Conservation (phyloP, 2,888 invertebrate genomes). For the Oscheius sp. region DNA sequence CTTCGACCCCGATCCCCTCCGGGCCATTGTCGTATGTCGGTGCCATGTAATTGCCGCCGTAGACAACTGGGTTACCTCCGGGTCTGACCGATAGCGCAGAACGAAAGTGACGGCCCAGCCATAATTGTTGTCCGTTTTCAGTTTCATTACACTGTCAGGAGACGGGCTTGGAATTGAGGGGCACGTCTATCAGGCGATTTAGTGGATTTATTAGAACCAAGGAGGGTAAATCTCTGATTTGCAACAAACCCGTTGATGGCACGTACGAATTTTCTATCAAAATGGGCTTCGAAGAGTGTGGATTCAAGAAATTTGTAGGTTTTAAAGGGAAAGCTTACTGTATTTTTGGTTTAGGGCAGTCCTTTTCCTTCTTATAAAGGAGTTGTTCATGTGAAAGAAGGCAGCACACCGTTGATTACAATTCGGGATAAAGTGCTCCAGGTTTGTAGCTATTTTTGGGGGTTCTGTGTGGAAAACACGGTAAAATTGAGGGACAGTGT, state of each 20-base stretch:
- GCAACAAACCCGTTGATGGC: constrained; percentile 46
- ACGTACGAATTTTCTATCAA: constrained; percentile 54
- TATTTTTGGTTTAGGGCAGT: neutral
- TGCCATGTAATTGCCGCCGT: constrained; percentile 25
- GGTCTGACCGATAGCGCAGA: constrained; percentile 13
- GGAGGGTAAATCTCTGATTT: constrained; percentile 50
- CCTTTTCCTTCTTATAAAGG: constrained; percentile 38
- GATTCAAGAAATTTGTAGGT: constrained; percentile 45
- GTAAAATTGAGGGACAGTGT: too few relatives aligned
- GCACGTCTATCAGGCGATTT: constrained; percentile 46
- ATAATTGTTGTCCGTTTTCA: constrained; percentile 38
- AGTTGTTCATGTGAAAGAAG: constrained; percentile 62
- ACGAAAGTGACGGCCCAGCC: neutral
- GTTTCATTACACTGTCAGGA: constrained; percentile 51
- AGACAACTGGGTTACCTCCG: neutral
- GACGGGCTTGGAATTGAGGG: constrained; percentile 43
- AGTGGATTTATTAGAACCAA: constrained; percentile 58
- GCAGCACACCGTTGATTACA: constrained; percentile 64
- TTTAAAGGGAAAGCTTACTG: neutral
- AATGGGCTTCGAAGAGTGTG: constrained; percentile 62
- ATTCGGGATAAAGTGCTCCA: constrained; percentile 64
- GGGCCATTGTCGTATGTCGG: constrained; percentile 13
- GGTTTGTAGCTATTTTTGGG: neutral
- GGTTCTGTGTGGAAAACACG: neutral
- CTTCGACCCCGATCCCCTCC: constrained; percentile 18